Conservation (phyloP, 2,888 invertebrate species). For the Idaea straminata region DNA sequence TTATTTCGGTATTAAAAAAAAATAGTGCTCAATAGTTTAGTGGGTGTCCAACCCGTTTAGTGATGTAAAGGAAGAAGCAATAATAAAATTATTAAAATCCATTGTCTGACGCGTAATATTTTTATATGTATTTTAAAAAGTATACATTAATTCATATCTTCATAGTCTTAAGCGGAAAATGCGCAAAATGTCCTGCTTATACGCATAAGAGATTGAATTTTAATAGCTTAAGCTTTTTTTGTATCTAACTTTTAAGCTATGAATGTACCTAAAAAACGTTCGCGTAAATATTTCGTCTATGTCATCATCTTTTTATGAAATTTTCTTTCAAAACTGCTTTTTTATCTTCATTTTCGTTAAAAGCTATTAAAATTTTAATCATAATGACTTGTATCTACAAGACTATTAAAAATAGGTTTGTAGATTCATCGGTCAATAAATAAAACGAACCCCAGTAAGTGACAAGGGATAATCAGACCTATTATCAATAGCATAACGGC, state of each 20-base stretch:
- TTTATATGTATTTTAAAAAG: slow-evolving; percentile 78
- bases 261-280: slow-evolving; percentile 7
- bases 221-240: slow-evolving; percentile 22
- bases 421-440: slow-evolving; percentile 47
- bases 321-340: background rate
- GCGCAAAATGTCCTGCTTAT: slow-evolving; percentile 42
- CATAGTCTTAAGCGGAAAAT: slow-evolving; percentile 70
- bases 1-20: slow-evolving; percentile 65
- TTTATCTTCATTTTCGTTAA: slow-evolving; percentile 2
- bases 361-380: slow-evolving; percentile 42
- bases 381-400: slow-evolving; percentile 43
- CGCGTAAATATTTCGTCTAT: slow-evolving; percentile 7
- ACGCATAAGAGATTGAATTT: slow-evolving; percentile 23
- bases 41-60: slow-evolving; percentile 45
- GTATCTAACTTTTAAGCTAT: slow-evolving; percentile 8
- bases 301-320: background rate
- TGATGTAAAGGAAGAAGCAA: slow-evolving; percentile 66
- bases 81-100: slow-evolving; percentile 58
- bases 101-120: slow-evolving; percentile 64
- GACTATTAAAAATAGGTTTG: slow-evolving; percentile 50
- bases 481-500: slow-evolving; percentile 74
- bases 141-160: slow-evolving; percentile 77
- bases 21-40: slow-evolving; percentile 77
- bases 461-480: slow-evolving; percentile 69
- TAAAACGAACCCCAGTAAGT: slow-evolving; percentile 61